These are phyloP conservation scores for Xenopus laevis DNA, from an alignment of 2,113 vertebrate genomes.

Conservation along the genomic window DNA sequence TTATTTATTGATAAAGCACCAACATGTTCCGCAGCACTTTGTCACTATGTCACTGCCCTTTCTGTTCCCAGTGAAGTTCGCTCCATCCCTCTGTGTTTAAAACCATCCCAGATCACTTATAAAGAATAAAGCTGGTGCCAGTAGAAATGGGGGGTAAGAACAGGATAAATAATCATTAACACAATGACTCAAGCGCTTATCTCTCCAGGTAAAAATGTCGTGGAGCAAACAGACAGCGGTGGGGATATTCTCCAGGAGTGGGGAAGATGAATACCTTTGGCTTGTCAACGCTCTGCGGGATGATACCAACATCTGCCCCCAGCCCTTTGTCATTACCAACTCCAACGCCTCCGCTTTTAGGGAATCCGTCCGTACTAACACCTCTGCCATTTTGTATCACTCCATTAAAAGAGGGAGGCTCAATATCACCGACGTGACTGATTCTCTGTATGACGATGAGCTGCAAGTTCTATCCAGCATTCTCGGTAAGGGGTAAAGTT, in stretches of 20 bases:
- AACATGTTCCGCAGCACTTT: too few species aligned
- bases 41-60: too few species aligned
- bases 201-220: too few species aligned
- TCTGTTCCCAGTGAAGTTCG: too few species aligned
- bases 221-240: neutral
- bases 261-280: neutral
- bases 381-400: slow-evolving; percentile 20
- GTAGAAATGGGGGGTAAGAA: too few species aligned
- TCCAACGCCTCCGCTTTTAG: neutral
- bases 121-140: too few species aligned
- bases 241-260: slow-evolving; percentile 3
- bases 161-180: too few species aligned
- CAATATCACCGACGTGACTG: slow-evolving; percentile 26
- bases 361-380: neutral
- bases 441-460: slow-evolving; percentile 16
- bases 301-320: neutral
- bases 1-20: too few species aligned
- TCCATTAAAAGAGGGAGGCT: slow-evolving; percentile 2
- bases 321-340: slow-evolving; percentile 10
- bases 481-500: slow-evolving; percentile 1
- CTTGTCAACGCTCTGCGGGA: neutral
- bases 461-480: neutral
- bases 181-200: too few species aligned
- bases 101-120: too few species aligned
- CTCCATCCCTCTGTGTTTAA: too few species aligned